These are phyloP conservation scores for Todiramphus chloris DNA, from an alignment of 2,113 vertebrate species.

Conservation along the genomic window DNA sequence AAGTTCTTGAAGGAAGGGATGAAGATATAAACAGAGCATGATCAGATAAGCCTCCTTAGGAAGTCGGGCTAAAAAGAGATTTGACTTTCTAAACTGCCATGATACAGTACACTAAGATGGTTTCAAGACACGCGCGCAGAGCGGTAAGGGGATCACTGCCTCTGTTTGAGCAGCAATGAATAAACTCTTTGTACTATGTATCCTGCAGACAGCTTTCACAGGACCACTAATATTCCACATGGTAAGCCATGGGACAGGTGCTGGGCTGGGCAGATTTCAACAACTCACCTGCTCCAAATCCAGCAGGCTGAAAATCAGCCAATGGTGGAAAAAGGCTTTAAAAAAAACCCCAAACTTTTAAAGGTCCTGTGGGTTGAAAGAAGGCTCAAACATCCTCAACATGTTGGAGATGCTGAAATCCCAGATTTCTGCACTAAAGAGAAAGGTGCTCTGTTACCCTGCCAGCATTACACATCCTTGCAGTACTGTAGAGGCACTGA, in stretches of 20 bases:
- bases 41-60: constrained; percentile 55
- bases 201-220: background rate
- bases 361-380: background rate
- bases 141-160: background rate
- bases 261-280: background rate
- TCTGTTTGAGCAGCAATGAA: background rate
- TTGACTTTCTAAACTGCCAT: constrained; percentile 44
- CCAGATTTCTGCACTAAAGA: background rate
- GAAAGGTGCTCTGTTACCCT: background rate
- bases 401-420: background rate
- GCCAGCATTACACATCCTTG: background rate
- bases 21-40: constrained; percentile 51
- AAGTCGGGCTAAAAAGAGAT: constrained; percentile 37
- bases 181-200: background rate
- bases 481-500: background rate
- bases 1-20: constrained; percentile 23
- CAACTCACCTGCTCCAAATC: background rate
- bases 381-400: background rate
- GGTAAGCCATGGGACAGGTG: background rate
- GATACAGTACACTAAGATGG: constrained; percentile 4
- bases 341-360: background rate
- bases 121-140: background rate
- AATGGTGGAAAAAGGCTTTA: background rate
- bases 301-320: background rate
- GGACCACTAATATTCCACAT: background rate